Conservation (phyloP, 2,888 invertebrate genomes). For the Lomographa bimaculata region DNA sequence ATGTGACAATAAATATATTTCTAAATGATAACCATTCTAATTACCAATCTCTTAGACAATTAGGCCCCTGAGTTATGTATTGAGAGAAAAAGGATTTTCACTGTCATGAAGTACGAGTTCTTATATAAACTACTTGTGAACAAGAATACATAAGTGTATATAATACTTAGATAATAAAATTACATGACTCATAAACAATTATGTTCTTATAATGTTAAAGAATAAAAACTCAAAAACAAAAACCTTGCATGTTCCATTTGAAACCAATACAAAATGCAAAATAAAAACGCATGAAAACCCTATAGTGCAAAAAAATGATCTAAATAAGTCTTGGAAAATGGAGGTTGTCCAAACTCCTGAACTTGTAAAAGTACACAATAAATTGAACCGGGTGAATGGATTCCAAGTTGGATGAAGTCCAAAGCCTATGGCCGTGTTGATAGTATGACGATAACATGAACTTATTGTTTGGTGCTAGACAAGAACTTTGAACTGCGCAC, state of each 20-base stretch:
- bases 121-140: slow-evolving; percentile 2
- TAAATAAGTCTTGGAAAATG: slow-evolving; percentile 25
- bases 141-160: not conserved
- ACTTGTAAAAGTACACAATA: slow-evolving; percentile 28
- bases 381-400: slow-evolving; percentile 37
- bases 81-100: slow-evolving; percentile 21
- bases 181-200: too few species aligned
- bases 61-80: slow-evolving; percentile 17
- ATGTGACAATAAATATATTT: too few species aligned
- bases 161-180: slow-evolving; percentile 4
- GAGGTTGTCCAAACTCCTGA: slow-evolving; percentile 32
- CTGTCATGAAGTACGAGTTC: slow-evolving; percentile 16
- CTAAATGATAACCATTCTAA: slow-evolving; percentile 14
- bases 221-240: slow-evolving; percentile 25
- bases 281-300: slow-evolving; percentile 25
- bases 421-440: slow-evolving; percentile 55
- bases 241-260: slow-evolving; percentile 25
- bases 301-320: slow-evolving; percentile 32
- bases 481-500: slow-evolving; percentile 53
- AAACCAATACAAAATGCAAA: slow-evolving; percentile 29
- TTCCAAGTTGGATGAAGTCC: slow-evolving; percentile 52
- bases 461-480: slow-evolving; percentile 37
- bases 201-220: slow-evolving; percentile 13
- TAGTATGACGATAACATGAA: slow-evolving; percentile 41
- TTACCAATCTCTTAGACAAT: slow-evolving; percentile 16